Conservation (phyloP, 2,888 invertebrate genomes). For the Chalcis sispes region DNA sequence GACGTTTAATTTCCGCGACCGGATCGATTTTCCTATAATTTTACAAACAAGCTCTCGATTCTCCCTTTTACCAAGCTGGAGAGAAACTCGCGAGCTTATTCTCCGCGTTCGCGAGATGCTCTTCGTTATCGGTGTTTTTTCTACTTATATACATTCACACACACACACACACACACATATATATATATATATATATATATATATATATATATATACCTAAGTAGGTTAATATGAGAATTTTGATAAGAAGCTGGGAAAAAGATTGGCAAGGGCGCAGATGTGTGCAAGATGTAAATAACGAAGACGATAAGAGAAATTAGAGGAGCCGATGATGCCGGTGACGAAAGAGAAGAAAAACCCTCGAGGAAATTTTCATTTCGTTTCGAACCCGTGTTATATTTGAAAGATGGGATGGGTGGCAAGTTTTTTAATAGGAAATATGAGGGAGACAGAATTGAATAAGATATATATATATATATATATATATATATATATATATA, state of each 20-base stretch:
- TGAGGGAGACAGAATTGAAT: too few relatives aligned
- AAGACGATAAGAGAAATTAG: conserved; percentile 21
- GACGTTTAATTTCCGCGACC: conserved; percentile 48
- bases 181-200: too few relatives aligned
- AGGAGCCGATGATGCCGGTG: too few relatives aligned
- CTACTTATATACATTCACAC: too few relatives aligned
- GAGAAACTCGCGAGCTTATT: conserved; percentile 26
- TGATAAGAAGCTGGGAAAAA: conserved; percentile 27
- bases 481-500: too few relatives aligned
- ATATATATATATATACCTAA: too few relatives aligned
- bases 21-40: conserved; percentile 51
- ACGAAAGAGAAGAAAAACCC: too few relatives aligned
- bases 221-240: neutral
- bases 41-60: conserved; percentile 28
- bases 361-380: conserved; percentile 6
- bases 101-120: neutral
- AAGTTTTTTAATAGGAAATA: too few relatives aligned
- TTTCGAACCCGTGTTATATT: too few relatives aligned
- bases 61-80: neutral
- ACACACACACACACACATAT: too few relatives aligned
- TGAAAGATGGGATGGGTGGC: neutral
- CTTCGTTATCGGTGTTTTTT: conserved; percentile 32
- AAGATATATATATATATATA: too few relatives aligned
- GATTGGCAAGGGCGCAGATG: neutral
- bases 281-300: conserved; percentile 22